Evolutionary conservation across 2,797 vertebrate species (phyloP).

Genomic region (Perodicticus potto): DNA sequence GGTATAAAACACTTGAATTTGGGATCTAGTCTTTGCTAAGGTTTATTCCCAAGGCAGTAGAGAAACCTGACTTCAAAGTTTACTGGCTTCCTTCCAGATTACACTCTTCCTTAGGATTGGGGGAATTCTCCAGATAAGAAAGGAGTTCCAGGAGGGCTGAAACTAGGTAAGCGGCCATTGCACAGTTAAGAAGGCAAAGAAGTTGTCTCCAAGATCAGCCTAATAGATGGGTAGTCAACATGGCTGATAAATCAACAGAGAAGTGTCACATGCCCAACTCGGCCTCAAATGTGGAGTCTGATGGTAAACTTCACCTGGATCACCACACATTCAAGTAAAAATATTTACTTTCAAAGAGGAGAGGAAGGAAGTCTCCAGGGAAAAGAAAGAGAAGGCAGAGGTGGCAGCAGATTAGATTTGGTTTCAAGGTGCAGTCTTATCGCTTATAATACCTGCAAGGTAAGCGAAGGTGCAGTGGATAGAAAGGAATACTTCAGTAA

Average conservation of each 20-base stretch:
- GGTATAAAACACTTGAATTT: not conserved
- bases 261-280: not conserved
- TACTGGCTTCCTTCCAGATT: not conserved
- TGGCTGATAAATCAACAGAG: not conserved
- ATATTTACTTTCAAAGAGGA: not conserved
- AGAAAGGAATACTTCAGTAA: not conserved
- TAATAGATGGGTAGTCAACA: not conserved
- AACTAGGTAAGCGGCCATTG: not conserved
- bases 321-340: not conserved
- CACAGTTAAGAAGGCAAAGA: constrained; percentile 3
- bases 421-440: not conserved
- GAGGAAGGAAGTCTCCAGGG: not conserved
- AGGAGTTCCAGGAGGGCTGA: not conserved
- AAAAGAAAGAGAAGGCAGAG: not conserved
- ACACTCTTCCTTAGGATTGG: not conserved
- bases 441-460: not conserved
- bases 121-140: not conserved
- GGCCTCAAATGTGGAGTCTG: not conserved
- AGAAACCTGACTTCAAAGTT: not conserved
- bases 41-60: not conserved
- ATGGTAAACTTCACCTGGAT: not conserved
- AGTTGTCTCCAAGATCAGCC: not conserved
- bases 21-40: not conserved
- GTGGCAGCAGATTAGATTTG: not conserved
- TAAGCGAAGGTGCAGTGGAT: not conserved